These are phyloP conservation scores for Formica selysi DNA, from an alignment of 1,140 invertebrate species.

Conservation along the genomic window DNA sequence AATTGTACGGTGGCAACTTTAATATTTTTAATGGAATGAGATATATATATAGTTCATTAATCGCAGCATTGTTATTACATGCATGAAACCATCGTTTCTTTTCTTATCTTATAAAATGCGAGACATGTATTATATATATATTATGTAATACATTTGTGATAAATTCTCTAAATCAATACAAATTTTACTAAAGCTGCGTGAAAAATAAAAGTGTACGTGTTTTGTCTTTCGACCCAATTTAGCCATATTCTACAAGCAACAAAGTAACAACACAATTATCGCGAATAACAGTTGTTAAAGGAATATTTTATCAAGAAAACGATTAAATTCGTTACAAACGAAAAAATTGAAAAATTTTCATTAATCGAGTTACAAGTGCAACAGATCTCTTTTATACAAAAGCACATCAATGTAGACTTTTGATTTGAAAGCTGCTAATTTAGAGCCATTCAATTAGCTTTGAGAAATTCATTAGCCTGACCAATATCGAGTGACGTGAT, in stretches of 20 bases:
- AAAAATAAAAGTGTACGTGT: background rate
- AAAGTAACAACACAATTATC: background rate
- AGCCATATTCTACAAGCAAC: background rate
- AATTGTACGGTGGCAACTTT: conserved; percentile 10
- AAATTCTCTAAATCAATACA: background rate
- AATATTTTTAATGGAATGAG: conserved; percentile 35
- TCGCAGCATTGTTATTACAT: conserved; percentile 23
- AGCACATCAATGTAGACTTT: no score
- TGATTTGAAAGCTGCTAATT: no score
- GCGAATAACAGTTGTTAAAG: background rate
- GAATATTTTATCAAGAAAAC: background rate
- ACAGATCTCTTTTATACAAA: no score
- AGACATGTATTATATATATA: background rate
- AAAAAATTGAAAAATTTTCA: no score
- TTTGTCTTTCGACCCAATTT: background rate
- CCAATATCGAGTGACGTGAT: no score
- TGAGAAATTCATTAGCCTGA: no score
- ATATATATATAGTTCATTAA: background rate
- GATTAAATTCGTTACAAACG: background rate
- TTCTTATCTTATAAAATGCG: background rate
- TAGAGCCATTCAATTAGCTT: no score
- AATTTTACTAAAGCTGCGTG: background rate
- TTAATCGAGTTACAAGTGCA: no score
- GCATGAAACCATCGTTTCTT: conserved; percentile 29
- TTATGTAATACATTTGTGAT: background rate